Evolutionary conservation across 2,888 invertebrate genomes (phyloP), one percentile per base, ranked within the genome.

Genomic region (Polyommatus icarus): DNA sequence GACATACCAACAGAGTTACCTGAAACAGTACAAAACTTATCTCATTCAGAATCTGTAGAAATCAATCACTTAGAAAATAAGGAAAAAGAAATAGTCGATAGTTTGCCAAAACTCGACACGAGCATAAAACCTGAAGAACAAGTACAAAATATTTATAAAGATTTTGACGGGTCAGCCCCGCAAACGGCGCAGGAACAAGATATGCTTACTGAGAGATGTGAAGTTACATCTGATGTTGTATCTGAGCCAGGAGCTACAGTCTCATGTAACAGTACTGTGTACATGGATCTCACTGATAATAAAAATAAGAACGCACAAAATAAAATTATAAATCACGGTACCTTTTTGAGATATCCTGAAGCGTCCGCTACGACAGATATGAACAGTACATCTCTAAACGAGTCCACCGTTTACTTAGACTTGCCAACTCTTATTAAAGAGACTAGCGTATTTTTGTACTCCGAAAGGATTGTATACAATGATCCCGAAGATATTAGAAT

Each of bases 321-420:
- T 82, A 84, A 84, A 78, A 82, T 85, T 78, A 84, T 85, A 78
- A 80, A 81, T 79, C 83, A 85, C 78, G 78, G 86, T 54, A 84
- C 85, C 76, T 80, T 85, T n/a, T 84, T 87, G 61, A 81, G 84
- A 76, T 84, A 85, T 10, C 86, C 84, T 78, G 86, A 87, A 76
- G 80, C 80, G 71, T 79, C 86, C 20, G 50, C 71, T 59, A 75
- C 77, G 36, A 80, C 80, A 29, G 76, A 77, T 77, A 80, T 80
- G 79, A 84, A 83, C 76, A 83, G 83, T 77, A 79, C 89, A 32
- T 79, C 85, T 15, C 87, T 85, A 80, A 87, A 89, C 81, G 92
- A 93, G 80, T 93, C 93, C 50, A 93, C 93, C 0, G 85, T 87
- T 73, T 93, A 94, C 82, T 87, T 94, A 87, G 93, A 94, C 84